Conservation (phyloP, 2,888 invertebrate genomes). For the Platerodrilus igneus region DNA sequence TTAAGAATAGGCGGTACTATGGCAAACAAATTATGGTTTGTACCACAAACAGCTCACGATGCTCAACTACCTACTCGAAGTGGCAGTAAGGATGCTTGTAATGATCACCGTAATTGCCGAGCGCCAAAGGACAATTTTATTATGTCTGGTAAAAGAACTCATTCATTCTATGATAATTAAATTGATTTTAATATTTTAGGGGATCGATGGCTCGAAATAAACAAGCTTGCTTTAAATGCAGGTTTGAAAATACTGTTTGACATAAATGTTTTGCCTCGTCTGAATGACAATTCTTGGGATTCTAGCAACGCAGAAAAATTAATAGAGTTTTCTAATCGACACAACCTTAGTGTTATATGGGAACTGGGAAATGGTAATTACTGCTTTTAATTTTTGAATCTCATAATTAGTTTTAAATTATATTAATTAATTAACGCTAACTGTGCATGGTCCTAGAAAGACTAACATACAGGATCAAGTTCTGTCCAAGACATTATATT, state of each 20-base stretch:
- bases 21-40: constrained; percentile 64
- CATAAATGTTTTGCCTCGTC: constrained; percentile 62
- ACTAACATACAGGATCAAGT: too few relatives aligned
- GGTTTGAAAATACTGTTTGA: constrained; percentile 64
- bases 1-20: constrained; percentile 67
- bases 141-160: constrained; percentile 40
- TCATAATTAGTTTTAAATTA: too few relatives aligned
- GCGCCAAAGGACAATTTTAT: too few relatives aligned
- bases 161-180: not conserved
- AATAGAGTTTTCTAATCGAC: constrained; percentile 57
- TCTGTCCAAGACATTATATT: too few relatives aligned
- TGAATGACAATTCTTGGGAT: constrained; percentile 58
- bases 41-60: constrained; percentile 40
- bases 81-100: too few relatives aligned
- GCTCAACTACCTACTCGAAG: too few relatives aligned
- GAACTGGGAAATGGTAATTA: constrained; percentile 62
- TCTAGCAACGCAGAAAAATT: constrained; percentile 61
- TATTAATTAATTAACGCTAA: too few relatives aligned
- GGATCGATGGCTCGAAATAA: constrained; percentile 58
- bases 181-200: constrained; percentile 42
- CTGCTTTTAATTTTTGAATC: constrained; percentile 8
- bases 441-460: too few relatives aligned
- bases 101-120: too few relatives aligned
- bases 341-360: constrained; percentile 58
- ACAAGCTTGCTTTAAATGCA: constrained; percentile 55